Percentiles rank a stretch among this genome's conserved stretches.
phyloP scores from a whole-genome alignment of 2,113 vertebrate species.

The Rutilus rutilus region DNA sequence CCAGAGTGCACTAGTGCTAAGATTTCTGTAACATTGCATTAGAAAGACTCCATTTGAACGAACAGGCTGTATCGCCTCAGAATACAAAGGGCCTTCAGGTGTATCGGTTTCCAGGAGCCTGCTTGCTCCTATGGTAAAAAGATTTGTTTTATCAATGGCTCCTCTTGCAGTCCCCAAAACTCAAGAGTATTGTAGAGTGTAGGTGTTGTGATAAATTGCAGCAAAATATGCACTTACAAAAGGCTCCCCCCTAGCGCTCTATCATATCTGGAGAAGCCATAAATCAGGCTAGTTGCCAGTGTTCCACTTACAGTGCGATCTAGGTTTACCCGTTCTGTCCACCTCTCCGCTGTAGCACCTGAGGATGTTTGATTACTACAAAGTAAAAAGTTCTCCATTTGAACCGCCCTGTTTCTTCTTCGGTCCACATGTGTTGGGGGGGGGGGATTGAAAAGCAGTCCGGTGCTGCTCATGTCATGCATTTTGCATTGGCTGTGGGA shows the following conservation, averaged over 20 bases:
- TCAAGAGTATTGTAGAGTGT: constrained; percentile 26
- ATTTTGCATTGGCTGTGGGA: constrained; percentile 55
- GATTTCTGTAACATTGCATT: constrained; percentile 45
- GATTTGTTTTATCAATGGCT: constrained; percentile 43
- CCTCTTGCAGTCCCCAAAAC: constrained; percentile 23
- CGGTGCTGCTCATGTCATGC: constrained; percentile 37
- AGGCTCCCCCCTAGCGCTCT: constrained; percentile 43
- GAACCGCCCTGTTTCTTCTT: constrained; percentile 38
- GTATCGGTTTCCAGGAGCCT: not conserved
- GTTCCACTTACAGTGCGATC: constrained; percentile 44
- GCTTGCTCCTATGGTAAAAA: constrained; percentile 26
- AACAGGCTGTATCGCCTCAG: not conserved
- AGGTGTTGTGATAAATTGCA: constrained; percentile 71
- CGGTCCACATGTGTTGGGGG: constrained; percentile 29
- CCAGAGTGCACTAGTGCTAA: constrained; percentile 26
- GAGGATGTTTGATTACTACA: constrained; percentile 53
- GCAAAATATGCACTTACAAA: constrained; percentile 72
- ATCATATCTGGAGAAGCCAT: constrained; percentile 64
- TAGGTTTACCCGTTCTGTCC: constrained; percentile 51
- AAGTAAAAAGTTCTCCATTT: constrained; percentile 11
- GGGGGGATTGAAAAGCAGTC: constrained; percentile 60
- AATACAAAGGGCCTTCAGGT: not conserved
- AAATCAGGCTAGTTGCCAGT: constrained; percentile 69
- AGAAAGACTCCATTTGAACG: constrained; percentile 48
- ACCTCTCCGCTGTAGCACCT: constrained; percentile 28